Conservation (phyloP, 2,797 vertebrate species). For the Anas georgica region DNA sequence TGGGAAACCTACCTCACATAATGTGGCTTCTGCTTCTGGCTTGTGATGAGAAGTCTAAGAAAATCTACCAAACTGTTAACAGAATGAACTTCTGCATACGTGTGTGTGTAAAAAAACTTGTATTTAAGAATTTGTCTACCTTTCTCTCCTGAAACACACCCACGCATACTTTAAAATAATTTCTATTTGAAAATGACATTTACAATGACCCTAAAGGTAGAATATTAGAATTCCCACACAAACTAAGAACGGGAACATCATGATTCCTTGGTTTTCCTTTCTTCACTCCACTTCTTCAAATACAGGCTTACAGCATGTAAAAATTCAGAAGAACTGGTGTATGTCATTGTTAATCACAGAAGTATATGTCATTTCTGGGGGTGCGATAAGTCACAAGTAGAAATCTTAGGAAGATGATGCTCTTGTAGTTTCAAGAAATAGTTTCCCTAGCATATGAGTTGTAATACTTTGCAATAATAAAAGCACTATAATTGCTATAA, state of each 20-base stretch:
- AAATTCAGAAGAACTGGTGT: not conserved
- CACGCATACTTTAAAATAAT: not conserved
- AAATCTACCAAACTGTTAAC: not conserved
- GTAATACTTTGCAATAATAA: not conserved
- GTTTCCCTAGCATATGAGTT: not conserved
- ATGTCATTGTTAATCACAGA: not conserved
- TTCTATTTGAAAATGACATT: not conserved
- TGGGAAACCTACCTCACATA: not conserved
- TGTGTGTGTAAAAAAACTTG: not conserved
- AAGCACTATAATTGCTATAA: not conserved
- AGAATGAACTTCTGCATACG: not conserved
- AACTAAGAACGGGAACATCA: not conserved
- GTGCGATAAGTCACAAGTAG: not conserved
- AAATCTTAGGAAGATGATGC: not conserved
- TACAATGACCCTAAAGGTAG: not conserved
- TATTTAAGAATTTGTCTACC: not conserved
- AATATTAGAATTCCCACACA: not conserved
- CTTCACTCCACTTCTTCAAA: fast-evolving
- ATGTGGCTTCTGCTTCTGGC: not conserved
- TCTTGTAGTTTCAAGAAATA: not conserved
- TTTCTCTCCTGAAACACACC: not conserved
- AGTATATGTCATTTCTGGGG: not conserved
- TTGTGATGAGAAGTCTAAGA: not conserved
- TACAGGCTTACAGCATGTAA: not conserved
- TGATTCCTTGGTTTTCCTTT: not conserved